These are phyloP conservation scores for Drepanosiphum platanoidis DNA, from an alignment of 2,888 invertebrate genomes.

Conservation along the genomic window DNA sequence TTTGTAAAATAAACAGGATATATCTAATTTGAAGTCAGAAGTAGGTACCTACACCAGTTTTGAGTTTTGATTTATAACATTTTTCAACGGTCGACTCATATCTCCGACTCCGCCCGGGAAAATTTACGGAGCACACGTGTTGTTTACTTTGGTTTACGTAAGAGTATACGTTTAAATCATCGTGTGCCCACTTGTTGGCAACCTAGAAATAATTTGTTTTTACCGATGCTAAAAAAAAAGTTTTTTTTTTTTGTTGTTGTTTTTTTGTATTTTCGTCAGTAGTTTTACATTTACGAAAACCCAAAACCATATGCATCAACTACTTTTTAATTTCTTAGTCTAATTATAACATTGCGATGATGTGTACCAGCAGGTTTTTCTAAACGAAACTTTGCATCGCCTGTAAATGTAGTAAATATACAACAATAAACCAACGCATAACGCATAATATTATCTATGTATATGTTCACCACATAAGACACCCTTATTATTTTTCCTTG, in stretches of 20 bases:
- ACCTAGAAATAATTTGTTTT: not conserved
- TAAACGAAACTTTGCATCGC: not conserved
- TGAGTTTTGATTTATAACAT: not conserved
- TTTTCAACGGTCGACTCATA: not conserved
- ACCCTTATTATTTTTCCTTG: too few relatives aligned
- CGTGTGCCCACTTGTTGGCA: conserved; percentile 5
- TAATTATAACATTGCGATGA: too few relatives aligned
- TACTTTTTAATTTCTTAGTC: not conserved
- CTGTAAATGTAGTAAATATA: too few relatives aligned
- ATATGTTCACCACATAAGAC: too few relatives aligned
- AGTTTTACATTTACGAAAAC: not conserved
- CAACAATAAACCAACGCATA: too few relatives aligned
- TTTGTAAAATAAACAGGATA: not conserved
- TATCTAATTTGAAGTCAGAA: not conserved
- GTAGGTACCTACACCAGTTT: not conserved
- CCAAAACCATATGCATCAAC: not conserved
- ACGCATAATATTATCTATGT: too few relatives aligned
- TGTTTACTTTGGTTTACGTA: not conserved
- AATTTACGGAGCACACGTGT: not conserved
- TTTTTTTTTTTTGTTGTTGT: not conserved
- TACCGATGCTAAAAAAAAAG: not conserved
- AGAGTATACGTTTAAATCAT: conserved; percentile 10
- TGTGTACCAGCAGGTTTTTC: not conserved
- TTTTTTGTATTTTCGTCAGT: too few relatives aligned
- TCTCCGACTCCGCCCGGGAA: not conserved